Evolutionary conservation across 2,888 invertebrate species (phyloP).

Genomic region (Eledone cirrhosa): DNA sequence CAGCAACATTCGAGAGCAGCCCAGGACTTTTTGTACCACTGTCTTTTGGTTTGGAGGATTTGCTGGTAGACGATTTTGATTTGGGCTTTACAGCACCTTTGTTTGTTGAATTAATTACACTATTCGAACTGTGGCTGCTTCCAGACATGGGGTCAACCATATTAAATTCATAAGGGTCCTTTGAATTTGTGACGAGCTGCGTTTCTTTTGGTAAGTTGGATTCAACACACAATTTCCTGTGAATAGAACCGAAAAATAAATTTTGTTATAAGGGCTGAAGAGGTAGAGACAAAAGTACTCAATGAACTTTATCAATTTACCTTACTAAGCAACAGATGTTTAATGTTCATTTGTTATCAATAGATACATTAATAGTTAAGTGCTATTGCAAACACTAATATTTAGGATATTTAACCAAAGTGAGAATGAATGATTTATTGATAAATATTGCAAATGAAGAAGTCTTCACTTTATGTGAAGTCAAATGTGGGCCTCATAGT

Average conservation of each 20-base stretch:
- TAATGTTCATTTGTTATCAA: no score
- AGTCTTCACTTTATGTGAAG: no score
- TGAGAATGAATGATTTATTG: no score
- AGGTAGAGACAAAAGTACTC: no score
- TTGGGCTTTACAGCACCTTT: conserved; percentile 46
- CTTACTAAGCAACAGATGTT: no score
- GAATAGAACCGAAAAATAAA: conserved; percentile 34
- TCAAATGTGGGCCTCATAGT: no score
- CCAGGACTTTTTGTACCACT: conserved; percentile 38
- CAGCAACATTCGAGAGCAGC: conserved; percentile 29
- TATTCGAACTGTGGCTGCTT: conserved; percentile 33
- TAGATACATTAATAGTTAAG: no score
- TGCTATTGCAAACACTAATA: no score
- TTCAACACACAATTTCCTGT: conserved; percentile 63
- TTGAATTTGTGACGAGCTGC: conserved; percentile 49
- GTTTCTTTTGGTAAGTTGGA: conserved; percentile 60
- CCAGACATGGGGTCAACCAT: conserved; percentile 41
- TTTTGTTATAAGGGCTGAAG: no score
- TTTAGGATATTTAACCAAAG: no score
- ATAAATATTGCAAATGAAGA: no score
- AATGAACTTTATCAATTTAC: no score
- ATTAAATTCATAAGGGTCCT: conserved; percentile 63
- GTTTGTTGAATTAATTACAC: conserved; percentile 40
- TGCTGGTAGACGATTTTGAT: conserved; percentile 43
- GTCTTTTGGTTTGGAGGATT: conserved; percentile 45